These are phyloP conservation scores for Adelges cooleyi DNA, from an alignment of 1,140 invertebrate genomes.

Conservation along the genomic window DNA sequence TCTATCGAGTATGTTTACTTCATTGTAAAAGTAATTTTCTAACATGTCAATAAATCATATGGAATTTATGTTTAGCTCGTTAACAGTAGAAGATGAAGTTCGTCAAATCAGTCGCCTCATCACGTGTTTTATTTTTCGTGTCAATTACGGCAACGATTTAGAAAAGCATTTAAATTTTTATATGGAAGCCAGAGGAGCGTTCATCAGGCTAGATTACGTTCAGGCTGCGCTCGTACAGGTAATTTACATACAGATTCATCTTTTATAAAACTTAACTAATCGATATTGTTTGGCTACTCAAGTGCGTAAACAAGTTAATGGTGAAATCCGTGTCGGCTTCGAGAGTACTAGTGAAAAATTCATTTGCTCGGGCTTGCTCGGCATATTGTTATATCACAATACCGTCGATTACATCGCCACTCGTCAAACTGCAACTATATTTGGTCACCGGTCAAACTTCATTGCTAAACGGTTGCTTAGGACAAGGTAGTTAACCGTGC, in stretches of 20 bases:
- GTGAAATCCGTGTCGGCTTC: slow-evolving; percentile 61
- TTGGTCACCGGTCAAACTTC: slow-evolving; percentile 79
- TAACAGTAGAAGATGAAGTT: slow-evolving; percentile 87
- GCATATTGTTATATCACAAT: slow-evolving; percentile 93
- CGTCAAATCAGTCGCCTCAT: slow-evolving; percentile 75
- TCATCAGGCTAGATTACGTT: slow-evolving; percentile 79
- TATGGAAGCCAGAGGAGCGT: slow-evolving; percentile 76
- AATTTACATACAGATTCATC: too few relatives aligned
- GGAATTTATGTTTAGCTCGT: slow-evolving; percentile 64
- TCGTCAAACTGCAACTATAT: slow-evolving; percentile 67
- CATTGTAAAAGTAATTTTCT: neutral
- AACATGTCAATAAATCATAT: neutral
- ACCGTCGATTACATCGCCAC: slow-evolving; percentile 73
- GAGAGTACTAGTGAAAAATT: slow-evolving; percentile 32
- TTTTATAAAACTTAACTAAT: neutral
- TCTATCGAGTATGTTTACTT: slow-evolving; percentile 64
- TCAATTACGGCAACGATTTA: slow-evolving; percentile 73
- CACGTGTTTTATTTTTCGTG: slow-evolving; percentile 61
- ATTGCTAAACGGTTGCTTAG: slow-evolving; percentile 76
- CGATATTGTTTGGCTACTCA: slow-evolving; percentile 29
- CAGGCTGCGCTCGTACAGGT: slow-evolving; percentile 76
- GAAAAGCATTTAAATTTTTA: slow-evolving; percentile 87
- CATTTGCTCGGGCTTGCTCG: slow-evolving; percentile 84
- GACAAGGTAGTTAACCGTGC: too few relatives aligned
- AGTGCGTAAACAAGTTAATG: slow-evolving; percentile 68